A percentile compares a stretch with the other conserved stretches of the same genome.
These are phyloP conservation scores for Dasysyrphus tricinctus DNA, from an alignment of 2,888 invertebrate genomes.

Conservation along the genomic window DNA sequence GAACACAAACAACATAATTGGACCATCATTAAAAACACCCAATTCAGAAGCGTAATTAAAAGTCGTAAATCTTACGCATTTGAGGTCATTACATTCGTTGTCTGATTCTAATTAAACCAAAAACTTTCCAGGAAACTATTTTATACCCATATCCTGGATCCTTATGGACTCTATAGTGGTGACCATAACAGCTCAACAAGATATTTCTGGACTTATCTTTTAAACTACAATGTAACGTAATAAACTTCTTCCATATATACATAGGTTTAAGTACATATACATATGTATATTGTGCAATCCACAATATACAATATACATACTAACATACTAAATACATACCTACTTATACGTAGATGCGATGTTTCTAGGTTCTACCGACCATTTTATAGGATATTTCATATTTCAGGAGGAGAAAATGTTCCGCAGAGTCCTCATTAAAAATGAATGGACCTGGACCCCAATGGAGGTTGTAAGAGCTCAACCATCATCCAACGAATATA, in stretches of 20 bases:
- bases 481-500: constrained; percentile 13
- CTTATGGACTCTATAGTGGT: background rate
- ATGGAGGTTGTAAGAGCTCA: constrained; percentile 25
- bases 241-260: constrained; percentile 24
- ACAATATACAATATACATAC: background rate
- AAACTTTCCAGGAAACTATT: constrained; percentile 56
- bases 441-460: constrained; percentile 40
- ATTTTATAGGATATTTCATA: constrained; percentile 57
- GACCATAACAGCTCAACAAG: constrained; percentile 39
- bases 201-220: constrained; percentile 33
- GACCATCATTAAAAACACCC: constrained; percentile 45
- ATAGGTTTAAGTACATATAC: background rate
- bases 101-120: constrained; percentile 63
- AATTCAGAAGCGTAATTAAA: constrained; percentile 65
- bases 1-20: constrained; percentile 63
- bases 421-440: constrained; percentile 53
- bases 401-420: constrained; percentile 36
- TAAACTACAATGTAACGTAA: constrained; percentile 22
- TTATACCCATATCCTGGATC: constrained; percentile 35
- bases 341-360: background rate
- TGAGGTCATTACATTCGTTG: constrained; percentile 57
- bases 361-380: constrained; percentile 20
- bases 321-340: background rate
- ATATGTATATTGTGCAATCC: background rate
- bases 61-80: constrained; percentile 73